Conservation (phyloP, 2,888 invertebrate species). For the Adelphocoris suturalis region DNA sequence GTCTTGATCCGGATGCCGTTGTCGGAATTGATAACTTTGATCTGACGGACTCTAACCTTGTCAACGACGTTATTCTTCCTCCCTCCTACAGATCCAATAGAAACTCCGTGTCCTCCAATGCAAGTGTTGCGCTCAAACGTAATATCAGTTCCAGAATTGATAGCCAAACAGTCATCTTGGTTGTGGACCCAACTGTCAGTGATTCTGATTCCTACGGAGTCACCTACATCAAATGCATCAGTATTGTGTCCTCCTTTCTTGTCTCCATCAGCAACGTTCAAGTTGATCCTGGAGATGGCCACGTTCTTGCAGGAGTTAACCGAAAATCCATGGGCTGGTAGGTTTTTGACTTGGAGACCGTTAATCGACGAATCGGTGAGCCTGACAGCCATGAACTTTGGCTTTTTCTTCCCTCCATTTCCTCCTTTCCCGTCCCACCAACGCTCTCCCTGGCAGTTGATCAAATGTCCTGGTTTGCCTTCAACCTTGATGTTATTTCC, state of each 20-base stretch:
- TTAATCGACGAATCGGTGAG: background rate
- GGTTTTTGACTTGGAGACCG: conserved; percentile 13
- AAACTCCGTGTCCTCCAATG: conserved; percentile 48
- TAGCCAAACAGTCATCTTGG: conserved; percentile 58
- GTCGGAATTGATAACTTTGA: conserved; percentile 16
- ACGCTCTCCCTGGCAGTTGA: conserved; percentile 27
- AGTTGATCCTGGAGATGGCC: background rate
- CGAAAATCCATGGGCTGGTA: conserved; percentile 13
- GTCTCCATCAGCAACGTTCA: background rate
- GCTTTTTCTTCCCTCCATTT: conserved; percentile 40
- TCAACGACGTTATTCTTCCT: conserved; percentile 53
- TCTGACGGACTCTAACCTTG: background rate
- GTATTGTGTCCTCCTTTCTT: conserved; percentile 49
- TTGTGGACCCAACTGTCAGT: background rate
- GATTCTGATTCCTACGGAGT: background rate
- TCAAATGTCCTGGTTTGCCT: background rate
- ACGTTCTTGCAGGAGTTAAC: conserved; percentile 12
- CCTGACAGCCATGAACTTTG: background rate
- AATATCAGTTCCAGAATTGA: conserved; percentile 44
- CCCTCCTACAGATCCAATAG: conserved; percentile 56
- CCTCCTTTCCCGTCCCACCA: conserved; percentile 47
- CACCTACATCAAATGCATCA: conserved; percentile 52
- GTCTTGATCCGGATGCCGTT: conserved; percentile 57
- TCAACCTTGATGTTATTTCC: conserved; percentile 20
- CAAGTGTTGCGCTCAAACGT: conserved; percentile 16